These are phyloP conservation scores for Calameuta pallipes DNA, from an alignment of 2,888 invertebrate genomes.

Conservation along the genomic window DNA sequence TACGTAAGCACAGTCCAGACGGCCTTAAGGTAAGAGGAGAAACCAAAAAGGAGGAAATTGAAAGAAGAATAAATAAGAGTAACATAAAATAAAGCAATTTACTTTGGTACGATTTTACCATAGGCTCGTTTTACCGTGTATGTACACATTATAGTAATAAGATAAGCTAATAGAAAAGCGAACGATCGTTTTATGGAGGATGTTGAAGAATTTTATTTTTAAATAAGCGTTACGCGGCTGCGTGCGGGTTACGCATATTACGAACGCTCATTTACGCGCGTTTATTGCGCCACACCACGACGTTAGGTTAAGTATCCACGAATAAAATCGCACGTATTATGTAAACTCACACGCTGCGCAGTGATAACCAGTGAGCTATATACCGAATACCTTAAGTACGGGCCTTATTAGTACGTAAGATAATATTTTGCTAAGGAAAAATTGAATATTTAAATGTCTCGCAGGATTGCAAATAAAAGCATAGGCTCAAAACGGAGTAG, in stretches of 20 bases:
- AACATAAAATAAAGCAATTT: slow-evolving; percentile 15
- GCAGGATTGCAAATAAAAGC: slow-evolving; percentile 1
- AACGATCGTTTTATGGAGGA: slow-evolving; percentile 26
- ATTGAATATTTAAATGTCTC: slow-evolving; percentile 10
- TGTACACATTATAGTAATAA: background rate
- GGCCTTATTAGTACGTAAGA: slow-evolving; percentile 59
- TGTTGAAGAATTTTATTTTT: slow-evolving; percentile 32
- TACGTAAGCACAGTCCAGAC: background rate
- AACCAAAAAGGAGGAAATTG: background rate
- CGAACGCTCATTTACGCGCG: background rate
- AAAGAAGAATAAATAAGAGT: background rate
- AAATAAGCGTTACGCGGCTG: slow-evolving; percentile 3
- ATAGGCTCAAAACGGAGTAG: slow-evolving; percentile 5
- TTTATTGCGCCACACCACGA: background rate
- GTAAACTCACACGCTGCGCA: slow-evolving; percentile 14
- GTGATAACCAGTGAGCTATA: slow-evolving; percentile 49
- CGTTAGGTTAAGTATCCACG: background rate
- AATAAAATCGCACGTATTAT: slow-evolving; percentile 4
- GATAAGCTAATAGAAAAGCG: slow-evolving; percentile 1
- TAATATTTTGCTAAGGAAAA: slow-evolving; percentile 31
- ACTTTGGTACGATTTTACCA: slow-evolving; percentile 42
- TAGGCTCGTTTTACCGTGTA: slow-evolving; percentile 22
- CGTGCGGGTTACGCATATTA: background rate
- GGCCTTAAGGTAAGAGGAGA: background rate
- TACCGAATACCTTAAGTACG: slow-evolving; percentile 48